Evolutionary conservation across 2,888 invertebrate genomes (phyloP), one percentile per base, ranked within the genome.

Genomic region (Lissonota sp.): DNA sequence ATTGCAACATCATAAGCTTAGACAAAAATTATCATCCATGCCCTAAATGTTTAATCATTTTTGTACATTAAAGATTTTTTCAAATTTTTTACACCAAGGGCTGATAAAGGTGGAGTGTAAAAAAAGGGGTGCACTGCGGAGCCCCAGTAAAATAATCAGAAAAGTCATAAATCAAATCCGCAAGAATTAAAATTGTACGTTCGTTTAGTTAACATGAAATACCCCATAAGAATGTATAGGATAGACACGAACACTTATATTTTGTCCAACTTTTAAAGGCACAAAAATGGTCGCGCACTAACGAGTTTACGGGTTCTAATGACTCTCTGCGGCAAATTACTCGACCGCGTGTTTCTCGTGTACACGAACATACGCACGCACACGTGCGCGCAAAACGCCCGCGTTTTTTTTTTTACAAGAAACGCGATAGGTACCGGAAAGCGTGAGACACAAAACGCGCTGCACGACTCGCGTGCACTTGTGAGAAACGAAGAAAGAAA

Each of bases 281-380:
- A 74, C 79, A 79, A 79, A 79, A 79, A 79, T 79, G 79, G 79
- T 70, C 70, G 74, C 64, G 74, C 26, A 16, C 79, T 79, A 79
- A 79, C 74, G 79, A 74, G 79, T 79, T 64, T 74, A 74, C 79
- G 79, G 70, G 70, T 51, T 79, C 79, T 79, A 79, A 79, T 74
- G 79, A 75, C 79, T 79, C 72, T 62, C 57, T 6, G 58, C 70
- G 74, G 79, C 79, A 79, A 79, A 79, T 79, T 74, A 70, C 79
- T 64, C 66, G 64, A 70, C 63, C 64, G 42, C 53, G 58, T 26
- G 26, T 26, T 26, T 26, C 26, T 26, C 26, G 26, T 26, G 26
- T 26, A 26, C 26, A 26, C 26, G 26, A 3, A 26, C 26, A 26
- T 3, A 26, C 71, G 53, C 42, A n/a, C 16, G 10, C 53, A 10